These are phyloP conservation scores for Andrena chrysosceles DNA, from an alignment of 2,888 invertebrate species.

Conservation along the genomic window DNA sequence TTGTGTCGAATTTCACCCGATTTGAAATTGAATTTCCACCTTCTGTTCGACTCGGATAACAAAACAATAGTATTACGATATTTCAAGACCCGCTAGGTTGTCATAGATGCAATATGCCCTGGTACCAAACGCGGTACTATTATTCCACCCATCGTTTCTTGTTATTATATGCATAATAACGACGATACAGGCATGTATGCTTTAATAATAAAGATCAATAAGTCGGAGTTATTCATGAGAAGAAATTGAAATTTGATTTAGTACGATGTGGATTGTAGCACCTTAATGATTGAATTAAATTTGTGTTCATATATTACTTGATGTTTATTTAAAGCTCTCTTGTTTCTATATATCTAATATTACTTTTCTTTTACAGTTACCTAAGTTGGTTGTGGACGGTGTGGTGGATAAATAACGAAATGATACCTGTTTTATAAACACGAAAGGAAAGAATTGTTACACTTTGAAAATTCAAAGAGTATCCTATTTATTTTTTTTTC, in stretches of 20 bases:
- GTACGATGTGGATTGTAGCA: conserved; percentile 58
- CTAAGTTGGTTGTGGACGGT: neutral
- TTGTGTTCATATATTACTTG: conserved; percentile 31
- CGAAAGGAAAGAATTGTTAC: neutral
- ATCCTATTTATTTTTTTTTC: neutral
- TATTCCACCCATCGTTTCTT: conserved; percentile 51
- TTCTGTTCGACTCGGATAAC: neutral
- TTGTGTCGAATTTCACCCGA: conserved; percentile 31
- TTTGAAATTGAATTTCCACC: neutral
- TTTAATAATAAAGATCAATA: conserved; percentile 43
- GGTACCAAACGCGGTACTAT: conserved; percentile 41
- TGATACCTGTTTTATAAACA: neutral
- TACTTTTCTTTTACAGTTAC: neutral
- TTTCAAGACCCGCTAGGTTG: conserved; percentile 41
- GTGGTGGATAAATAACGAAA: neutral
- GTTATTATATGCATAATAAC: conserved; percentile 66
- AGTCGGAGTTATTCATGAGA: conserved; percentile 32
- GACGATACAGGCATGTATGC: conserved; percentile 38
- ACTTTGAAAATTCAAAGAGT: neutral
- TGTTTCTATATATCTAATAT: neutral
- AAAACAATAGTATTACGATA: conserved; percentile 51
- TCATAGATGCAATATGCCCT: conserved; percentile 55
- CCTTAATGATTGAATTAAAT: conserved; percentile 63
- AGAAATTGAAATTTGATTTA: conserved; percentile 47
- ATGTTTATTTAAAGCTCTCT: neutral